Evolutionary conservation across 2,113 vertebrate species (phyloP).

Genomic region (Prochilodus magdalenae): DNA sequence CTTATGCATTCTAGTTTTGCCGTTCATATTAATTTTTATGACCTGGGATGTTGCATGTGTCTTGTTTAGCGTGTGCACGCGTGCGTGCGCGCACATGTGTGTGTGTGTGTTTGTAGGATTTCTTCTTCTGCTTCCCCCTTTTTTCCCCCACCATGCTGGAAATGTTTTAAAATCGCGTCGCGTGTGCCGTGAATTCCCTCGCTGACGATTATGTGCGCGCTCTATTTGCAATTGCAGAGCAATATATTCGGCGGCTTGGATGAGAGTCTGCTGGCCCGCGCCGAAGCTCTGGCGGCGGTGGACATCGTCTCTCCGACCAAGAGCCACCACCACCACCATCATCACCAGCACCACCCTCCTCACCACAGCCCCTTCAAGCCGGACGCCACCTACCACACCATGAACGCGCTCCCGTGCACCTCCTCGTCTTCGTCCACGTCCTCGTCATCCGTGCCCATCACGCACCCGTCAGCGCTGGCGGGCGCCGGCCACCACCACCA

Average conservation of each 20-base stretch:
- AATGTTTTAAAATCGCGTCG: constrained; percentile 86
- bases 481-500: constrained; percentile 86
- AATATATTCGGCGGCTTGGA: constrained; percentile 99
- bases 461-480: constrained; percentile 89
- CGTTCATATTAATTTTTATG: constrained; percentile 95
- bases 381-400: constrained; percentile 99
- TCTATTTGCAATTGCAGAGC: constrained; percentile 99
- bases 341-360: constrained; percentile 74
- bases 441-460: constrained; percentile 93
- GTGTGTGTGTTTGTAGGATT: constrained; percentile 75
- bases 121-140: constrained; percentile 64
- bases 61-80: constrained; percentile 72
- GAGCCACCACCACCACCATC: constrained; percentile 89
- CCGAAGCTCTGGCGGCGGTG: constrained; percentile 99
- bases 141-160: constrained; percentile 72
- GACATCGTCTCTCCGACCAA: constrained; percentile 98
- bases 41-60: constrained; percentile 89
- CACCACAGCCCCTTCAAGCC: constrained; percentile 99
- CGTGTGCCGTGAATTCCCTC: constrained; percentile 82
- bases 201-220: constrained; percentile 97
- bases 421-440: constrained; percentile 87
- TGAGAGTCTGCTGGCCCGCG: constrained; percentile 99
- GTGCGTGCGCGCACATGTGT: constrained; percentile 63
- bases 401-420: constrained; percentile 98
- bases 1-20: constrained; percentile 90